A percentile compares a stretch with the other conserved stretches of the same genome.
Evolutionary conservation across 2,888 invertebrate genomes (phyloP).

Genomic region (Lasioglossum lativentre): DNA sequence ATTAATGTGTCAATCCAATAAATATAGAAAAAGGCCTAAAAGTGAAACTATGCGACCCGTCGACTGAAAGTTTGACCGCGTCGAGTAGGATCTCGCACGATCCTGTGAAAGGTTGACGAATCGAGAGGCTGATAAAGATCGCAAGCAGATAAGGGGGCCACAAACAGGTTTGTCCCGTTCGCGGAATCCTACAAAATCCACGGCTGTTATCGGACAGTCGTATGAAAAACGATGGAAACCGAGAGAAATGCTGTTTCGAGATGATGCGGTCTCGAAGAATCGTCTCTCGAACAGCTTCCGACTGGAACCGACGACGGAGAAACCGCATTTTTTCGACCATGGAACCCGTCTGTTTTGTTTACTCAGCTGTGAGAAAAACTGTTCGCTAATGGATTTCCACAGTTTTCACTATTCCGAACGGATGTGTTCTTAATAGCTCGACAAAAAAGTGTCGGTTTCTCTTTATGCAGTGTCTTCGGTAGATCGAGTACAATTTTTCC

Average conservation of each 20-base stretch:
- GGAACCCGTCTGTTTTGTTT: not conserved
- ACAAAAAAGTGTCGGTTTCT: not conserved
- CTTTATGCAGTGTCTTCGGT: not conserved
- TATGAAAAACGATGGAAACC: constrained; percentile 9
- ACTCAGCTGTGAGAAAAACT: not conserved
- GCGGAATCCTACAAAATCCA: not conserved
- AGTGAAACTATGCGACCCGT: constrained; percentile 31
- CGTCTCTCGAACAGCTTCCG: not conserved
- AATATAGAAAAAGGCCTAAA: not conserved
- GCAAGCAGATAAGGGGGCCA: too few relatives aligned
- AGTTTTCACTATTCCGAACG: not conserved
- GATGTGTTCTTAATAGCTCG: not conserved
- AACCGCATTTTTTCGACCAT: not conserved
- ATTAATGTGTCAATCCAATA: not conserved
- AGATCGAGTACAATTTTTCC: not conserved
- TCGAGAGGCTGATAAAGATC: not conserved
- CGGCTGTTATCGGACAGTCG: not conserved
- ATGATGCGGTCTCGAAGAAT: not conserved
- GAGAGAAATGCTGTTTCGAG: not conserved
- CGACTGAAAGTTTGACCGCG: not conserved
- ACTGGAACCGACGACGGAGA: not conserved
- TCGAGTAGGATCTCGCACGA: not conserved
- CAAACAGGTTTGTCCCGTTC: constrained; percentile 5
- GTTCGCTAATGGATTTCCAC: not conserved
- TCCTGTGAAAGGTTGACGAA: not conserved